Base-by-base conservation (phyloP, 1,140 invertebrate species). In the Drosophila tsacasi region DNA sequence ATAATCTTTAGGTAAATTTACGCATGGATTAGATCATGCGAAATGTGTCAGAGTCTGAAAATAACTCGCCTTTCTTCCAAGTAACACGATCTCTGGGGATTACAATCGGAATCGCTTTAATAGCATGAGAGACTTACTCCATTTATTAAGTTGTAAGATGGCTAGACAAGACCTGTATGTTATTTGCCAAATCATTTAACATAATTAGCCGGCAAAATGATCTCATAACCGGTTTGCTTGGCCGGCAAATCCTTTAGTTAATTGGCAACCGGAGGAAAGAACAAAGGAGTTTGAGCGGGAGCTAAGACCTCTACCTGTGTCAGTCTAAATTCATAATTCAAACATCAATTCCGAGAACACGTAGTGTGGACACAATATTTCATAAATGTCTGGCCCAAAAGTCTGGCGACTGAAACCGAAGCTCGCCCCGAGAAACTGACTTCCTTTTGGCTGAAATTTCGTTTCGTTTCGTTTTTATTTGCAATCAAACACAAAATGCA, bases 401-500 rank as follows among this genome's bases (percentile, higher is more conserved):
- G 66, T 71, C 55, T 61, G 72, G 40, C 68, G 40, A 75, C 54
- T 50, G 61, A 65, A 59, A 54, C 49, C 47, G 23, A 40, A 77
- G 58, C 39, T 44, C 27, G 17, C 21, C 19, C 37, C 32, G 1
- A 30, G 1, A 30, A 40, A 23, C 32, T 35, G 32, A 68, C 65
- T 63, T 78, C 58, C 58, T 76, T 66, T 66, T 57, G 21, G 23
- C 40, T 50, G 44, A 58, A 21, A 71, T 65, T 87, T 67, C 39
- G 23, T 72, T 57, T 67, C 39, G 57, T 72, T 57, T 72, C 21
- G 27, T 12, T 46, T 78, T 72, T 79, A 89, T 87, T 87, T 87
- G 84, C 84, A 87, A 87, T 87, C 66, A 82, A 76, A 86, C 69
- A 82, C 63, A 86, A 72, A 76, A 65, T 82, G 57, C 82, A 74